Evolutionary conservation across 2,113 vertebrate genomes (phyloP).

Genomic region (Malurus cyaneus): DNA sequence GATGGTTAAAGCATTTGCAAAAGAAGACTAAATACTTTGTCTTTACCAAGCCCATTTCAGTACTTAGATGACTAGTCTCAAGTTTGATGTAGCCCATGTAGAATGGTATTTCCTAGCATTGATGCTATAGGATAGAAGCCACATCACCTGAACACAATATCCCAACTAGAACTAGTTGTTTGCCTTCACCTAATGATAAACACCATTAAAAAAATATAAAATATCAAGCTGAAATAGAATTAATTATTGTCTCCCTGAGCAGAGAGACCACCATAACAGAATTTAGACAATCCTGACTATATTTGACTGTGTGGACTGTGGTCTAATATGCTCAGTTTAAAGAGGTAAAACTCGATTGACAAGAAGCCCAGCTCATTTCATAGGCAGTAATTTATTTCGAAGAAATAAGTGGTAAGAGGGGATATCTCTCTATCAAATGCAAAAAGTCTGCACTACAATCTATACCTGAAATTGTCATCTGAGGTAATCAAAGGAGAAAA

Average conservation of each 20-base stretch:
- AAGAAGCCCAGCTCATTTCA: background rate
- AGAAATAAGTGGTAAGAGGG: background rate
- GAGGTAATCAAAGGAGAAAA: background rate
- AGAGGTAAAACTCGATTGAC: background rate
- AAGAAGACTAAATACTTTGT: background rate
- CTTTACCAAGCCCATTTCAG: background rate
- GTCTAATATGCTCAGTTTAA: background rate
- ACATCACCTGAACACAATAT: background rate
- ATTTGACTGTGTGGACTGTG: background rate
- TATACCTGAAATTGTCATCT: background rate
- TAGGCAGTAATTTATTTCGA: background rate
- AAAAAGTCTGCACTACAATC: background rate
- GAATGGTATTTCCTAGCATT: background rate
- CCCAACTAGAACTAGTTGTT: background rate
- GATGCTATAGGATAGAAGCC: background rate
- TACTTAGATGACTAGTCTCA: background rate
- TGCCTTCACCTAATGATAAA: background rate
- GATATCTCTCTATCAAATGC: background rate
- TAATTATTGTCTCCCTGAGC: background rate
- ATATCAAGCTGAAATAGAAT: background rate
- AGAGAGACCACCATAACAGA: background rate
- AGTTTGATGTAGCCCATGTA: background rate
- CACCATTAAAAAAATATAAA: background rate
- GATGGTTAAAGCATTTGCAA: background rate
- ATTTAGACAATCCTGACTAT: background rate